These are phyloP conservation scores for Ibidorhyncha struthersii DNA, from an alignment of 2,113 vertebrate genomes.

Conservation along the genomic window DNA sequence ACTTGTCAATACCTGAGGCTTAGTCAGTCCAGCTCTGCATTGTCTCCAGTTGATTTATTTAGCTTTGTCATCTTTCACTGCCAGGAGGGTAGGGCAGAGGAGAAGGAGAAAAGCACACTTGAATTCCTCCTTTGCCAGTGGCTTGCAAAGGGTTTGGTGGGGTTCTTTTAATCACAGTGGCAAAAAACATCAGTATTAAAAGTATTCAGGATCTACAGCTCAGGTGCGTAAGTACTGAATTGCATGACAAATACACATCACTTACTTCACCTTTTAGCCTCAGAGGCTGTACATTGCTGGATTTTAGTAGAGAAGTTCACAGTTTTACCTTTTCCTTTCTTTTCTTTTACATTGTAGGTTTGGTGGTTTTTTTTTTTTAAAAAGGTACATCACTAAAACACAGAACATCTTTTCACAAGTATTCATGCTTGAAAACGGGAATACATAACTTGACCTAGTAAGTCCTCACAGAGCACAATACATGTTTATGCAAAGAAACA, in stretches of 20 bases:
- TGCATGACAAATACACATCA: background rate
- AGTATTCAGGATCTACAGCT: background rate
- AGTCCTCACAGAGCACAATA: background rate
- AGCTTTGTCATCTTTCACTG: background rate
- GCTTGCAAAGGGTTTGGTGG: background rate
- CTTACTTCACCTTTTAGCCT: background rate
- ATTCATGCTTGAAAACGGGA: background rate
- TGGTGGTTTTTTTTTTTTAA: background rate
- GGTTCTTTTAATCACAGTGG: background rate
- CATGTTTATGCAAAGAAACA: background rate
- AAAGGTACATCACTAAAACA: background rate
- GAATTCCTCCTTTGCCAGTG: background rate
- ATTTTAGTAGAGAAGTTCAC: rapidly evolving
- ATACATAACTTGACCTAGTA: background rate
- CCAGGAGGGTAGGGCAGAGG: background rate
- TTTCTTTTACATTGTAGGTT: background rate
- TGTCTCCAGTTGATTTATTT: background rate
- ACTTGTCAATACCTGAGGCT: background rate
- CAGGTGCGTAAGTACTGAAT: background rate
- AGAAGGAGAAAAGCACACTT: background rate
- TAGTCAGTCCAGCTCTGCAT: background rate
- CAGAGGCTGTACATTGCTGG: background rate
- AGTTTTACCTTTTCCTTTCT: background rate
- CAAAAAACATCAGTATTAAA: background rate
- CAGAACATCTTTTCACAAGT: background rate